These are phyloP conservation scores for Camarhynchus parvulus DNA, from an alignment of 2,113 vertebrate species.

Conservation along the genomic window DNA sequence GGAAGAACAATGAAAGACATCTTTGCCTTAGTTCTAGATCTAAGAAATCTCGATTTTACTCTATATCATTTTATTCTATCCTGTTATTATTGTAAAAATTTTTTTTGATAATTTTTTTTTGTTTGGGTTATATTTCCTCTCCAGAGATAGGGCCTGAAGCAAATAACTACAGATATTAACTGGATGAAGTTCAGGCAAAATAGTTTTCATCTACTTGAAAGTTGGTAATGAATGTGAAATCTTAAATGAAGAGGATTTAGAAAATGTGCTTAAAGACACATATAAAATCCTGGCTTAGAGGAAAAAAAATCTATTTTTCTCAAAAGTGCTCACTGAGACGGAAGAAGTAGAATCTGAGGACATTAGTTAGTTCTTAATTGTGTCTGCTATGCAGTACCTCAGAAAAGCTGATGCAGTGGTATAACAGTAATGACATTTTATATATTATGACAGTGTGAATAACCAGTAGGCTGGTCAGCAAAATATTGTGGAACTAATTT, in stretches of 20 bases:
- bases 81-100: neutral
- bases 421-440: slow-evolving; percentile 53
- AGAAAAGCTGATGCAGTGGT: slow-evolving; percentile 53
- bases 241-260: neutral
- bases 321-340: slow-evolving; percentile 20
- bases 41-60: neutral
- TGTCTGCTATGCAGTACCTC: slow-evolving; percentile 35
- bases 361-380: slow-evolving; percentile 65
- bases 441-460: slow-evolving; percentile 54
- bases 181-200: slow-evolving; percentile 1
- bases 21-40: neutral
- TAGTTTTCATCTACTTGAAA: slow-evolving; percentile 7
- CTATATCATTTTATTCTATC: neutral
- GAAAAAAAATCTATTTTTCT: slow-evolving; percentile 31
- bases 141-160: neutral
- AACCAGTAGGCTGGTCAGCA: slow-evolving; percentile 37
- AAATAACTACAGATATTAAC: neutral
- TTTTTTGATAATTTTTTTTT: neutral
- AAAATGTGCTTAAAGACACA: slow-evolving; percentile 6
- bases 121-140: neutral
- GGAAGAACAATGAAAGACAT: neutral
- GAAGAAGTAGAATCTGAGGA: slow-evolving; percentile 7
- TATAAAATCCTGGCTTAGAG: neutral
- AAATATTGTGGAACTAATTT: slow-evolving; percentile 52
- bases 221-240: slow-evolving; percentile 14